Conservation (phyloP, 1,140 invertebrate species). For the Carcinoscorpius rotundicauda region DNA sequence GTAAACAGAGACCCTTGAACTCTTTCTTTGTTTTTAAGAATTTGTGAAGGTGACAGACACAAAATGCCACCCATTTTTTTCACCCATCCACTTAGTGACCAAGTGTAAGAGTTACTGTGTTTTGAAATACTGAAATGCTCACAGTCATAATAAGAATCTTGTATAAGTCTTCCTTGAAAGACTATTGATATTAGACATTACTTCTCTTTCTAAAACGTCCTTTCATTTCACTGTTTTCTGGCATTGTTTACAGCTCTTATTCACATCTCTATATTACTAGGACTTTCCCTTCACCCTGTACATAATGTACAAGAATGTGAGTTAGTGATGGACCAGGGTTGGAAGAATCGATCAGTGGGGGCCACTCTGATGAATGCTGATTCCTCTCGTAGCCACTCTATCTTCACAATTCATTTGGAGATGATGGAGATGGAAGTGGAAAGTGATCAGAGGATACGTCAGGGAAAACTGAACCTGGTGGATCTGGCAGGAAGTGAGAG, state of each 20-base stretch:
- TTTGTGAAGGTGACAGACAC: too few relatives aligned
- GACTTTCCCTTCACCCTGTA: conserved; percentile 58
- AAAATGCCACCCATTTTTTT: too few relatives aligned
- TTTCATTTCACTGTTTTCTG: conserved; percentile 9
- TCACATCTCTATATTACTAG: conserved; percentile 26
- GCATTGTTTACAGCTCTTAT: conserved; percentile 9
- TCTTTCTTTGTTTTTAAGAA: too few relatives aligned
- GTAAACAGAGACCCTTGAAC: too few relatives aligned
- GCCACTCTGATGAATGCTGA: conserved; percentile 76
- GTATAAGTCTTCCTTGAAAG: too few relatives aligned
- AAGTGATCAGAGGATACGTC: conserved; percentile 16
- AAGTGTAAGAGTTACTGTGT: too few relatives aligned
- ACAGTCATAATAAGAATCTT: too few relatives aligned
- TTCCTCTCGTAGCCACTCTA: conserved; percentile 77
- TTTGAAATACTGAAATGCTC: too few relatives aligned
- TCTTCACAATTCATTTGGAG: conserved; percentile 78
- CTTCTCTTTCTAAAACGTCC: not conserved
- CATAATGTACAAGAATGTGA: conserved; percentile 61
- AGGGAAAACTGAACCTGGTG: conserved; percentile 76
- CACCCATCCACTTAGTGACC: too few relatives aligned
- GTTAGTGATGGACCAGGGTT: conserved; percentile 56
- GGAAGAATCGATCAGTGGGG: conserved; percentile 57
- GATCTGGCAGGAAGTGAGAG: conserved; percentile 81
- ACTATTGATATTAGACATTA: too few relatives aligned
- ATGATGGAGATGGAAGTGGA: conserved; percentile 50